These are phyloP conservation scores for Noctuana brunneofusca DNA, from an alignment of 2,888 invertebrate species.

Conservation along the genomic window DNA sequence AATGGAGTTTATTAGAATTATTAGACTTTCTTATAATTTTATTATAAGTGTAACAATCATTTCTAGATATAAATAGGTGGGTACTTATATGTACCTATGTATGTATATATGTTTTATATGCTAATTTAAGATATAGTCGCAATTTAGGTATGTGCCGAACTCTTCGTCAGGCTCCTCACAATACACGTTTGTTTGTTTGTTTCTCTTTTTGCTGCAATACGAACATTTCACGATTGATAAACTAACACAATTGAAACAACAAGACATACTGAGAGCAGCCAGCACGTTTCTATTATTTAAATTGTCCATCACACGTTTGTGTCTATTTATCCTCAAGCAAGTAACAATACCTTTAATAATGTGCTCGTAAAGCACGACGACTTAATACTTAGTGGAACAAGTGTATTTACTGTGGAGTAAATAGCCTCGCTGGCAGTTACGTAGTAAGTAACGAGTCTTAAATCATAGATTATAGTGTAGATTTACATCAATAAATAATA, in stretches of 20 bases:
- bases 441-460: constrained; percentile 4
- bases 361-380: constrained; percentile 21
- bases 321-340: constrained; percentile 22
- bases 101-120: neutral
- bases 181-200: constrained; percentile 27
- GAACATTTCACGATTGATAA: constrained; percentile 63
- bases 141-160: neutral
- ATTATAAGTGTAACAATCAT: no score
- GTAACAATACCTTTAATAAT: constrained; percentile 14
- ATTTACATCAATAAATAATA: neutral
- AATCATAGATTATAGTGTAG: neutral
- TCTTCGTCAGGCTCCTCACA: constrained; percentile 3
- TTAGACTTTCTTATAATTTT: no score
- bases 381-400: constrained; percentile 20
- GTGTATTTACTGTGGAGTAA: constrained; percentile 22
- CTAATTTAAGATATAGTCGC: neutral
- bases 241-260: constrained; percentile 65
- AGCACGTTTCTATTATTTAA: constrained; percentile 59
- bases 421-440: neutral
- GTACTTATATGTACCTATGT: no score
- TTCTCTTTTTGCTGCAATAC: constrained; percentile 56
- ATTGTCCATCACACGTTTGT: constrained; percentile 49
- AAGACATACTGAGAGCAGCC: constrained; percentile 45
- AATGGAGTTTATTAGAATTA: no score
- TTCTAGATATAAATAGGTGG: no score